Evolutionary conservation across 2,113 vertebrate species (phyloP), one percentile per base, ranked within the genome.

Genomic region (Ptychochromis oligacanthus): DNA sequence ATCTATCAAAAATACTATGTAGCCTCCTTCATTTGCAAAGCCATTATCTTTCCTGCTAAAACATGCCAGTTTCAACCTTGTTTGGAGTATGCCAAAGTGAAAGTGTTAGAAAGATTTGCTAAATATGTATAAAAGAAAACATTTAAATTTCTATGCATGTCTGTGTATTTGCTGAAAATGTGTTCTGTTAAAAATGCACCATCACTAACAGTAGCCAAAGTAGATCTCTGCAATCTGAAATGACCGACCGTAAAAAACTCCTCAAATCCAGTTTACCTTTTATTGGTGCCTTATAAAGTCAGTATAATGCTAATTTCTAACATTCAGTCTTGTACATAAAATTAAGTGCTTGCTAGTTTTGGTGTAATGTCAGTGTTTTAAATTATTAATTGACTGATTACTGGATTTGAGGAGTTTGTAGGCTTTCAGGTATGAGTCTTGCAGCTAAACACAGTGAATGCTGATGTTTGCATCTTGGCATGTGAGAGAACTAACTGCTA

Each of bases 401-500:
- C 80, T 93, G 90, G 78, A 92, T 93, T 91, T 94, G 81, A 79
- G 79, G 88, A 81, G 80, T 85, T 87, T 79, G 57, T 59, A n/a
- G 70, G 46, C 78, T 84, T 85, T 60, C 56, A 77, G 34, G 87
- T 59, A 26, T 80, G 22, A 77, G 38, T 89, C 49, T 31, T 85
- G 46, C 72, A 56, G 72, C 52, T 46, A 76, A 76, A 46, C 57
- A 54, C 36, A 24, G 11, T 46, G 57, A 83, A 86, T 79, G 43
- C 52, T 72, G 70, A 36, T 72, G 59, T 78, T 84, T 91, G 93
- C 91, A 88, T 91, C 79, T 77, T 90, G 60, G 93, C 94, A 93
- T 93, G 91, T 88, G 64, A 89, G 34, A 77, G 77, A 83, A 92
- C 90, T 94, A 94, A 92, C 87, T 82, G 87, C 80, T 91, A 62